phyloP scores from a whole-genome alignment of 2,797 vertebrate species.

The Gymnodraco acuticeps region DNA sequence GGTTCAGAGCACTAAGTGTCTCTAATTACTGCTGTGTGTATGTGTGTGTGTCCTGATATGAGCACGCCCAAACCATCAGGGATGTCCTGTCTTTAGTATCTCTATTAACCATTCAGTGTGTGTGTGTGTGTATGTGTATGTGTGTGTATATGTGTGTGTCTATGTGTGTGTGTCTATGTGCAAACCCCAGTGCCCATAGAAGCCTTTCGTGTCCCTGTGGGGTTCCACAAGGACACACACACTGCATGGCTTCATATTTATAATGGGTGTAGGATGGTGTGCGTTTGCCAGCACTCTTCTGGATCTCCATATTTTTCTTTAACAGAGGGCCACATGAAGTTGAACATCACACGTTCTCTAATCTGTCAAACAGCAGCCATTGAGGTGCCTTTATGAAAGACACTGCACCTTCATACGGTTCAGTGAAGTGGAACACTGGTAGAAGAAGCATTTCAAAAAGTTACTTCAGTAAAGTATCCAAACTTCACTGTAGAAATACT shows the following conservation, averaged over 20 bases:
- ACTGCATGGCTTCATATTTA: neutral
- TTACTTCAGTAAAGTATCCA: too few species aligned
- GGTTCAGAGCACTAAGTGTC: slow-evolving; percentile 79
- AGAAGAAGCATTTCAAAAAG: too few species aligned
- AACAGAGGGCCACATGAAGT: neutral
- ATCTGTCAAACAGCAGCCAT: neutral
- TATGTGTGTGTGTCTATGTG: neutral
- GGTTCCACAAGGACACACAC: slow-evolving; percentile 64
- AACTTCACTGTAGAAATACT: too few species aligned
- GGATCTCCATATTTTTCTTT: slow-evolving; percentile 9
- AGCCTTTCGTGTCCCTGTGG: slow-evolving; percentile 39
- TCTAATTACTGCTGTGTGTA: slow-evolving; percentile 82
- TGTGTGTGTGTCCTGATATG: slow-evolving; percentile 43
- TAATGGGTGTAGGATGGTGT: neutral
- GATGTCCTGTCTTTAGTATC: slow-evolving; percentile 48
- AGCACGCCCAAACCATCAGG: slow-evolving; percentile 49
- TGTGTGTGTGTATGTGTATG: slow-evolving; percentile 15
- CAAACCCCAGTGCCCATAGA: slow-evolving; percentile 23
- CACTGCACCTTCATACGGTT: neutral
- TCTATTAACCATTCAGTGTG: slow-evolving; percentile 43
- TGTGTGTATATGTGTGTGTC: slow-evolving; percentile 12
- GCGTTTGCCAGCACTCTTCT: neutral
- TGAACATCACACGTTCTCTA: neutral
- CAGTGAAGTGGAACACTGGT: too few species aligned
- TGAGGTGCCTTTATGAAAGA: neutral